Percentiles rank a stretch among this genome's conserved stretches.
These are phyloP conservation scores for Meandrusa payeni DNA, from an alignment of 2,888 invertebrate genomes.

Conservation along the genomic window DNA sequence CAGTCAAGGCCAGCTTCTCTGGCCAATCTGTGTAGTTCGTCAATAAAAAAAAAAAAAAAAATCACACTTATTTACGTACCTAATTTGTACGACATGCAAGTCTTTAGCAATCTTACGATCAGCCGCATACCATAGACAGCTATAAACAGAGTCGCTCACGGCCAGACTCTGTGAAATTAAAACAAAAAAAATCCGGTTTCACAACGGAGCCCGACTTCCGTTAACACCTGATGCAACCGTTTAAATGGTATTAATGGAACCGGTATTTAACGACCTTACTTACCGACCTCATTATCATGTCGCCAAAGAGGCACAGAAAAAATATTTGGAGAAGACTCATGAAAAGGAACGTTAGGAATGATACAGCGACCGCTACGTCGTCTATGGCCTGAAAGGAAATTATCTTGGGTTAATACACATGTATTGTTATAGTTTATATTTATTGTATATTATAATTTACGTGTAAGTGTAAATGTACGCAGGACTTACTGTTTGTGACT, in stretches of 20 bases:
- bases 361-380: constrained; percentile 36
- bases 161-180: constrained; percentile 39
- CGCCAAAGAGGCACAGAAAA: constrained; percentile 50
- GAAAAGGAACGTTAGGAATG: constrained; percentile 44
- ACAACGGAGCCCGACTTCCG: constrained; percentile 8
- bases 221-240: constrained; percentile 14
- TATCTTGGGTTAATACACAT: neutral
- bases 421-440: too few relatives aligned
- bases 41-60: too few relatives aligned
- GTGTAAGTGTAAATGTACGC: too few relatives aligned
- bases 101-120: constrained; percentile 30
- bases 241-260: constrained; percentile 10
- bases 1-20: too few relatives aligned
- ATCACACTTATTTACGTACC: constrained; percentile 35
- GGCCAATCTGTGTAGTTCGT: too few relatives aligned
- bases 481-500: too few relatives aligned
- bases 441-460: too few relatives aligned
- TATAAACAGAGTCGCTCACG: constrained; percentile 42
- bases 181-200: constrained; percentile 9
- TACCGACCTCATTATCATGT: constrained; percentile 48
- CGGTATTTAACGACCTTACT: constrained; percentile 26
- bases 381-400: constrained; percentile 41
- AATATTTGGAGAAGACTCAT: constrained; percentile 50
- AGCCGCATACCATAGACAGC: constrained; percentile 42
- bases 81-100: constrained; percentile 40